Base-by-base conservation (phyloP, 2,888 invertebrate species). In the Allacma fusca region DNA sequence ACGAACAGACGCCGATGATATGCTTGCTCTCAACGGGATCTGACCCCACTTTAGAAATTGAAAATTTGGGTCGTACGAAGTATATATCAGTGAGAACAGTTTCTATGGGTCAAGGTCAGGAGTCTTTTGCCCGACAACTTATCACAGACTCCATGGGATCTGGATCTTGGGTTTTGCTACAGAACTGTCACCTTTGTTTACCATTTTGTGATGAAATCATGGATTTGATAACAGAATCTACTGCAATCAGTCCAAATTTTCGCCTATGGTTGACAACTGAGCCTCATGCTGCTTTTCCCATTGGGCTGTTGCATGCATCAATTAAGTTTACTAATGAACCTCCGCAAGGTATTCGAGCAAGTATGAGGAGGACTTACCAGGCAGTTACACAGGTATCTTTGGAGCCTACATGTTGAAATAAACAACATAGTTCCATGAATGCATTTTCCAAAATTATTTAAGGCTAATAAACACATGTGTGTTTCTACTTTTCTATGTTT, bases 91-190 rank as follows among this genome's bases (percentile, higher is more conserved):
- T 81, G 50, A 81, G 79, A 68, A 79, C 94, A 0, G 95, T 98
- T 5, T 98, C 97, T 7, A 97, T 98, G 97, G 98, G 98, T 1
- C 98, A 98, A 89, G 98, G 97, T 0, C 97, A 98, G 88, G 98
- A 93, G 86, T 88, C 93, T 85, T 94, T 94, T 80, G 96, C 96
- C 0, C 90, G 95, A 29, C 91, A 92, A 85, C 91, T 95, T 89
- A 92, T 96, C 84, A 90, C 91, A 62, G 92, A 94, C 81, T 92
- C 93, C 0, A 94, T 94, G 93, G 82, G 86, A 1, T 87, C 88
- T 81, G 97, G 98, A 0, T 94, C 95, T 19, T 98, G 97, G 97
- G 95, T 97, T 0, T 89, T 98, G 13, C 89, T 98, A 9, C 97
- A 98, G 88, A 98, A 98, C 86, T 95, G 97, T 84, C 98, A 98